Evolutionary conservation across 2,113 vertebrate genomes (phyloP), one percentile per base, ranked within the genome.

Genomic region (Tretioscincus oriximinensis): DNA sequence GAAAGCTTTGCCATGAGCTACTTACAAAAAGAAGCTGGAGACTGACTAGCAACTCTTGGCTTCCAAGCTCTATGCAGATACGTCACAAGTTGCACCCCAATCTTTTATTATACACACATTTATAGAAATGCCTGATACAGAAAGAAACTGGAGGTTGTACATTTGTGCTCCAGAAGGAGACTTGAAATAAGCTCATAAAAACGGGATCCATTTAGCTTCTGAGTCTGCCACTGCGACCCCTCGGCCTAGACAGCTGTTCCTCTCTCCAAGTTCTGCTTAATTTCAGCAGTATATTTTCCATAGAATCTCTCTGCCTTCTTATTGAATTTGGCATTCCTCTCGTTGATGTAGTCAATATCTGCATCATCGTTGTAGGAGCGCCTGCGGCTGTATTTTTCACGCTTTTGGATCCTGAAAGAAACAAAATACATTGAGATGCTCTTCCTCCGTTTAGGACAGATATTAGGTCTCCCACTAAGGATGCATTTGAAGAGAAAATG

Each of bases 321-420:
- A 92, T 99, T 99, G 96, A 99, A 99, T 86, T 99, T 99, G 92
- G 98, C 98, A 0, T 99, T 99, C 49, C 98, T 95, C 90, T 99
- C 98, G 1, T 99, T 99, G 6, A 99, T 99, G 93, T 99, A 99
- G 91, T 99, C 98, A 0, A 99, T 98, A 91, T 99, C 97, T 0
- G 98, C 96, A 0, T 99, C 98, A 0, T 99, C 98, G 0, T 99
- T 99, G 88, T 99, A 99, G 1, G 98, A 96, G 1, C 98, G 94
- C 61, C 98, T 95, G 0, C 98, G 94, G 85, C 98, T 99, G 85
- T 99, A 99, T 69, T 98, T 99, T 54, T 98, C 93, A 1, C 98
- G 94, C 90, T 99, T 99, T 77, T 98, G 97, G 66, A 99, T 99
- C 92, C 98, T 99, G 94, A 0, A 26, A 41, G 72, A 86, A 60